Conservation (phyloP, 2,113 vertebrate species). For the Ctenomys sociabilis region DNA sequence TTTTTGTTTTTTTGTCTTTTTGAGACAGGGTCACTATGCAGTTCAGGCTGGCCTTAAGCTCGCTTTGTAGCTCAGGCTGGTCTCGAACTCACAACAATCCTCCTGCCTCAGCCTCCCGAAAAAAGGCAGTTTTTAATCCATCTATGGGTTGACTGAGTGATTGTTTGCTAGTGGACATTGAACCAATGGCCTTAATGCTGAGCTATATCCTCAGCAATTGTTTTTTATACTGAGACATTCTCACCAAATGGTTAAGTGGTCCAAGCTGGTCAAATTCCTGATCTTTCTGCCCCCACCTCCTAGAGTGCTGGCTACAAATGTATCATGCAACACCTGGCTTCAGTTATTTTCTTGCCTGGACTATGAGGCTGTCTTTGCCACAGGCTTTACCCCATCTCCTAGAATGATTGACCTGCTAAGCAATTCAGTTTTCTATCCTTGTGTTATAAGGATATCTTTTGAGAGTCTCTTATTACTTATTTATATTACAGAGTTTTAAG, state of each 20-base stretch:
- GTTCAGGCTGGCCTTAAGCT: no score
- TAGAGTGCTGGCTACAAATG: background rate
- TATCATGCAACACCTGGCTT: background rate
- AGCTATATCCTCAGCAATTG: background rate
- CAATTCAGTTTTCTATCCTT: background rate
- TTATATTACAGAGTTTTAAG: conserved; percentile 5
- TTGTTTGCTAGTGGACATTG: background rate
- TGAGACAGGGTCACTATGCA: no score
- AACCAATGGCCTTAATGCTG: background rate
- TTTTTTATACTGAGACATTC: background rate
- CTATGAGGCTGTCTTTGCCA: background rate
- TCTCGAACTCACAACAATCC: no score
- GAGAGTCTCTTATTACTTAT: background rate
- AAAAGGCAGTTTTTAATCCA: background rate
- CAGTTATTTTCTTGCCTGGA: background rate
- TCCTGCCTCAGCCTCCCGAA: no score
- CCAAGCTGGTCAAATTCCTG: background rate
- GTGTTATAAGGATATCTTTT: background rate
- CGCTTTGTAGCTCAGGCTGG: no score
- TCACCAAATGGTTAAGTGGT: background rate
- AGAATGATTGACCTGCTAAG: background rate
- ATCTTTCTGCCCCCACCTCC: background rate
- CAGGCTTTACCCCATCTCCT: background rate
- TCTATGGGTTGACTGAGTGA: background rate
- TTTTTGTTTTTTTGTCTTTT: no score